phyloP scores from a whole-genome alignment of 1,140 invertebrate genomes.

The Euschistus heros region DNA sequence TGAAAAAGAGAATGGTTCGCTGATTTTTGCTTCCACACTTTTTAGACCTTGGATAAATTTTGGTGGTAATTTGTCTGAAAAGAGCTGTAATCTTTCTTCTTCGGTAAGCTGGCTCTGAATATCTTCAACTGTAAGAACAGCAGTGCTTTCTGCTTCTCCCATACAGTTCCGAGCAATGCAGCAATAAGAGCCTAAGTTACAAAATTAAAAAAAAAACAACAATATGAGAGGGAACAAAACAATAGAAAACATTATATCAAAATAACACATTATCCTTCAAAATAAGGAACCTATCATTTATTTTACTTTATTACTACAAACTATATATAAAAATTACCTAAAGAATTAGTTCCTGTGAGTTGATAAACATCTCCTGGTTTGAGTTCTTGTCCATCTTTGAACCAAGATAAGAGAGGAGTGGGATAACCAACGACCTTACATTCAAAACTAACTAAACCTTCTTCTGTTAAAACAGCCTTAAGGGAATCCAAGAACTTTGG shows the following conservation, averaged over 20 bases:
- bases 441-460: conserved; percentile 83
- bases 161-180: conserved; percentile 85
- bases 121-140: conserved; percentile 79
- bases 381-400: conserved; percentile 81
- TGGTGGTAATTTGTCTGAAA: conserved; percentile 66
- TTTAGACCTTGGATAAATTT: conserved; percentile 69
- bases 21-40: conserved; percentile 71
- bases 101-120: conserved; percentile 81
- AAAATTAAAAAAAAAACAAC: no score
- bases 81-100: conserved; percentile 64
- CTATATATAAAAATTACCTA: conserved; percentile 39
- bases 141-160: conserved; percentile 75
- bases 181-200: conserved; percentile 64
- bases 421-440: conserved; percentile 87
- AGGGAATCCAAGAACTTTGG: conserved; percentile 81
- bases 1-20: conserved; percentile 64
- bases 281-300: no score
- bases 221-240: no score
- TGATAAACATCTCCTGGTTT: conserved; percentile 88
- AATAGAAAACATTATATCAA: no score
- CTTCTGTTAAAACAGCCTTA: conserved; percentile 76
- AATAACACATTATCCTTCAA: no score
- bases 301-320: no score
- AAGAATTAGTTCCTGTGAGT: conserved; percentile 74
- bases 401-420: conserved; percentile 74